Conservation (phyloP, 2,797 vertebrate genomes). For the Urosaurus nigricauda region DNA sequence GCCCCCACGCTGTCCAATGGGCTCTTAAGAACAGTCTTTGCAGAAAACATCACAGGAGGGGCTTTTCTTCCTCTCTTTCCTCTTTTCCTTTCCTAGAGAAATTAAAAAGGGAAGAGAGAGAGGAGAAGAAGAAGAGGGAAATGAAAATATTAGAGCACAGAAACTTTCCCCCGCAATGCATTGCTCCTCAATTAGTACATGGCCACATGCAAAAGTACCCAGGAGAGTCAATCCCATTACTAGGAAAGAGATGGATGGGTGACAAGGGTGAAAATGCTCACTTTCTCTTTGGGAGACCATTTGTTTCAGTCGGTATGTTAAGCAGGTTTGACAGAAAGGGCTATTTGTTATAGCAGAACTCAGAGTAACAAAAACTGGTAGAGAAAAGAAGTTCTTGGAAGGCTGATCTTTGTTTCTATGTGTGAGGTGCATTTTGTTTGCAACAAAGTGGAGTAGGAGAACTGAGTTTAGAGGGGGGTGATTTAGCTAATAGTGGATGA, state of each 20-base stretch:
- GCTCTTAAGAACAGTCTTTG: constrained; percentile 76
- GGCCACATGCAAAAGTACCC: constrained; percentile 56
- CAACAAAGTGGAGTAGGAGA: constrained; percentile 60
- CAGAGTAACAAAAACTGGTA: constrained; percentile 29
- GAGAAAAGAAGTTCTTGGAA: constrained; percentile 52
- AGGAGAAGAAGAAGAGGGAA: constrained; percentile 44
- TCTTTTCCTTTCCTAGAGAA: constrained; percentile 60
- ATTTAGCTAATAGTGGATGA: constrained; percentile 56
- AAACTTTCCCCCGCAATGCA: constrained; percentile 69
- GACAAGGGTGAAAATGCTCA: constrained; percentile 6
- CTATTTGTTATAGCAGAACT: constrained; percentile 54
- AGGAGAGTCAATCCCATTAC: constrained; percentile 53
- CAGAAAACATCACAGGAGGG: constrained; percentile 75
- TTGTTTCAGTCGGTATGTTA: constrained; percentile 57
- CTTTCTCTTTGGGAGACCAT: constrained; percentile 58
- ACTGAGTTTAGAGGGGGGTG: neutral
- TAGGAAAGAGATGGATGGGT: constrained; percentile 7
- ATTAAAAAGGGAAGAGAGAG: constrained; percentile 62
- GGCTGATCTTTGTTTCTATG: constrained; percentile 63
- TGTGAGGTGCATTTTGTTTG: constrained; percentile 62
- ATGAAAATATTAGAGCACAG: constrained; percentile 65
- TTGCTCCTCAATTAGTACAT: constrained; percentile 54
- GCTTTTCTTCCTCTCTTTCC: constrained; percentile 7
- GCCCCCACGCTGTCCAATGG: constrained; percentile 81
- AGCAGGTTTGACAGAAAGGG: constrained; percentile 59